A percentile compares a stretch with the other conserved stretches of the same genome.
Evolutionary conservation across 2,888 invertebrate species (phyloP).

Genomic region (Sialis lutaria): DNA sequence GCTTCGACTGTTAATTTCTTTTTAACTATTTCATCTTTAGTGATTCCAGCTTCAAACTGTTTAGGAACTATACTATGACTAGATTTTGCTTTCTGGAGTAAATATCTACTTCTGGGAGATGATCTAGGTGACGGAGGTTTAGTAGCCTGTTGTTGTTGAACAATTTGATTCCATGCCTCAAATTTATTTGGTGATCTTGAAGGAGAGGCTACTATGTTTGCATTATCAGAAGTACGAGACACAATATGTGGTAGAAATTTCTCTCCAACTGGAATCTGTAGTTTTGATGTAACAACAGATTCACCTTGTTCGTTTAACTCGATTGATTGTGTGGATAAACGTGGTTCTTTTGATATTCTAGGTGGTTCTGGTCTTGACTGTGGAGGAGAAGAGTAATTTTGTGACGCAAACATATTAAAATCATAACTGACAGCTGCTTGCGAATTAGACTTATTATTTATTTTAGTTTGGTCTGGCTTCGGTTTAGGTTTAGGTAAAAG

Average conservation of each 20-base stretch:
- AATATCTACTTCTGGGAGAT: slow-evolving; percentile 27
- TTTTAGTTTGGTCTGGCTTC: not conserved
- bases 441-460: not conserved
- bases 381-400: not conserved
- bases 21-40: slow-evolving; percentile 40
- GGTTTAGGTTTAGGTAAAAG: not conserved
- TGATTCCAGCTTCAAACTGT: slow-evolving; percentile 62
- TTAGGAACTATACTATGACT: slow-evolving; percentile 61
- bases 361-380: not conserved
- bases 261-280: slow-evolving; percentile 23
- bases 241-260: slow-evolving; percentile 9
- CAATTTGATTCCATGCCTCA: slow-evolving; percentile 66
- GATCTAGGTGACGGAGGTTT: slow-evolving; percentile 23
- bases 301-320: slow-evolving; percentile 24
- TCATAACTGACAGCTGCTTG: not conserved
- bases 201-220: not conserved
- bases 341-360: slow-evolving; percentile 6
- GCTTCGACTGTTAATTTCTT: slow-evolving; percentile 59
- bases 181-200: slow-evolving; percentile 35
- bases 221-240: slow-evolving; percentile 3
- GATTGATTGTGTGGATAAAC: slow-evolving; percentile 16
- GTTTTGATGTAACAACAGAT: slow-evolving; percentile 25
- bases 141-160: slow-evolving; percentile 19
- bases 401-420: not conserved
- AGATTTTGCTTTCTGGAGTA: slow-evolving; percentile 44